Conservation (phyloP, 2,888 invertebrate species). For the Athrips mouffetella region DNA sequence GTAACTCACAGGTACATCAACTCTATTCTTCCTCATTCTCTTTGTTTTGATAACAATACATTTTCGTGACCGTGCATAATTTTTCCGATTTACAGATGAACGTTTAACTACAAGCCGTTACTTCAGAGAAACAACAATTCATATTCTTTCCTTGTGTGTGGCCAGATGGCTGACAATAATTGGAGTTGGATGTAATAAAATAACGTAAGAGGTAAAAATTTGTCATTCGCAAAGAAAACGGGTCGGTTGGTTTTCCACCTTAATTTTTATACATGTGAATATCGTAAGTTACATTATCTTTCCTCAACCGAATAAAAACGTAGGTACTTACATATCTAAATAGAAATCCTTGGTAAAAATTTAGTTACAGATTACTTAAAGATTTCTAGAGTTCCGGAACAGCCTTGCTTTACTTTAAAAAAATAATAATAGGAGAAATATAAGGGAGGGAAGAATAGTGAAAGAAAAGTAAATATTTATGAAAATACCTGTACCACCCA, state of each 20-base stretch:
- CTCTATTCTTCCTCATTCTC: too few relatives aligned
- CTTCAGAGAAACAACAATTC: not conserved
- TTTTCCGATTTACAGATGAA: not conserved
- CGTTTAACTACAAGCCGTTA: not conserved
- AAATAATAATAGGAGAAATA: too few relatives aligned
- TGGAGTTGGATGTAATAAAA: not conserved
- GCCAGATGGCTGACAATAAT: not conserved
- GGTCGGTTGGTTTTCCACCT: too few relatives aligned
- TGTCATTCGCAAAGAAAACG: too few relatives aligned
- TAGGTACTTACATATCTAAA: not conserved
- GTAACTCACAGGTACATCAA: too few relatives aligned
- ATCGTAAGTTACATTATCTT: not conserved
- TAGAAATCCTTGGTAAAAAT: too few relatives aligned
- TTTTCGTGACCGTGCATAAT: slow-evolving; percentile 1
- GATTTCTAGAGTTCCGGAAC: too few relatives aligned
- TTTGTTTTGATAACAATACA: not conserved
- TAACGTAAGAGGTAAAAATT: not conserved
- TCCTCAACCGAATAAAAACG: not conserved
- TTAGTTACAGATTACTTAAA: too few relatives aligned
- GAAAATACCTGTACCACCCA: too few relatives aligned
- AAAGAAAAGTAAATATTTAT: too few relatives aligned
- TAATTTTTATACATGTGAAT: not conserved
- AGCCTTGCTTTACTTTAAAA: too few relatives aligned
- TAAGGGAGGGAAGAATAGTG: too few relatives aligned
- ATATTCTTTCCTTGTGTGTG: not conserved